phyloP scores from a whole-genome alignment of 2,113 vertebrate genomes.

The Daubentonia madagascariensis region DNA sequence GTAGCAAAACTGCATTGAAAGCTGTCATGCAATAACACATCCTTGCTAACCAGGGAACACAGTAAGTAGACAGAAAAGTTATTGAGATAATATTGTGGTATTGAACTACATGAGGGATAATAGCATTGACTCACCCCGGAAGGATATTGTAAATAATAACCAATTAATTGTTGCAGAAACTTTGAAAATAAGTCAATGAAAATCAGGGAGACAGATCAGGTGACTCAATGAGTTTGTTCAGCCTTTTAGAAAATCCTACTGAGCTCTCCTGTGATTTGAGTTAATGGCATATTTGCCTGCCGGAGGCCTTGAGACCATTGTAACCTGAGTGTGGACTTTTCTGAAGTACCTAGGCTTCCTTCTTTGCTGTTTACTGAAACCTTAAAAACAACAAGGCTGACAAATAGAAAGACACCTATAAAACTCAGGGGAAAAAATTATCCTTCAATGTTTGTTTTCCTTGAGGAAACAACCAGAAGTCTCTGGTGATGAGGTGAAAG shows the following conservation, averaged over 20 bases:
- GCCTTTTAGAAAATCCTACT: not conserved
- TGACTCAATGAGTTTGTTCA: not conserved
- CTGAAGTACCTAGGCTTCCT: not conserved
- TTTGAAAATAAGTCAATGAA: slow-evolving; percentile 38
- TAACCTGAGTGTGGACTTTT: not conserved
- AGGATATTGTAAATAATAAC: slow-evolving; percentile 27
- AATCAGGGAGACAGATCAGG: not conserved
- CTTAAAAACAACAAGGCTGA: not conserved
- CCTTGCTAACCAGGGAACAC: not conserved
- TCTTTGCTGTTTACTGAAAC: not conserved
- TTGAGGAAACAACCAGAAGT: slow-evolving; percentile 2
- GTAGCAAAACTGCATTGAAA: not conserved
- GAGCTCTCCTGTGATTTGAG: not conserved
- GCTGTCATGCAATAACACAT: not conserved
- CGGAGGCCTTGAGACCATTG: not conserved
- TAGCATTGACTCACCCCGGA: not conserved
- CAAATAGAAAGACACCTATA: not conserved
- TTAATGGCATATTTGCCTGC: not conserved
- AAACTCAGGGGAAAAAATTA: not conserved
- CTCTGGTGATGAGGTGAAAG: not conserved
- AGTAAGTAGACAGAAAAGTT: not conserved
- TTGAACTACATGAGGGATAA: not conserved
- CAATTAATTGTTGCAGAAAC: slow-evolving; percentile 53
- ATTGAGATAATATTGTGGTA: not conserved
- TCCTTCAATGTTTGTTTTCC: slow-evolving; percentile 18